Base-by-base conservation (phyloP, 2,888 invertebrate species). In the Rotaria sp. region DNA sequence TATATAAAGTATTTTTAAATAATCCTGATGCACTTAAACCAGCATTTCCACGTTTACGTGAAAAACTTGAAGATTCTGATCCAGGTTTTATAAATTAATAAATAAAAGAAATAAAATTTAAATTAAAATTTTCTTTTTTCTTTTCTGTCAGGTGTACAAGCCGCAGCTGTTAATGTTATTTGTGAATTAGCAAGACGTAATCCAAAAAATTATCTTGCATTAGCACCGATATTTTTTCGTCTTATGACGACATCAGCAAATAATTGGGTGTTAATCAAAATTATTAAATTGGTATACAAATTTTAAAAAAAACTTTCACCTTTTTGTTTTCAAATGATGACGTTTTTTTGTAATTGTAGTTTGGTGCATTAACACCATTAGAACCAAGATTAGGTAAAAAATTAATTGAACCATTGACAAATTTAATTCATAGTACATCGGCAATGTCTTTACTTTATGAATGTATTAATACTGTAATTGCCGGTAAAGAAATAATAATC, bases 331-430 rank as follows among this genome's bases (percentile, higher is more conserved):
- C 21, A 52, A 24, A 26, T 87, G 48, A 52, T 38, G 38, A 80
- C 38, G 84, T 87, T 90, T 88, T 87, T 94, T 94, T 91, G 95
- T 98, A 0, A 13, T 80, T 45, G 45, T 80, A 80, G 80, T 98
- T 99, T 94, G 98, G 98, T 93, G 98, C 99, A 92, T 94, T 99
- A 93, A 99, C 99, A 92, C 99, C 99, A 92, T 94, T 99, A 94
- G 99, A 99, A 94, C 98, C 99, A 93, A 94, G 99, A 93, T 95
- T 99, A 94, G 99, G 99, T 93, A 99, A 99, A 95, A 99, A 99
- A 94, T 94, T 99, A 93, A 97, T 99, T 93, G 99, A 99, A 94
- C 99, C 99, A 91, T 94, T 99, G 93, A 99, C 99, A 92, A 99
- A 98, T 30, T 35, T 38, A 84, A 50, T 50, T 74, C 84, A 55